Percentiles rank a stretch among this genome's conserved stretches.
These are phyloP conservation scores for Tenthredo amoena DNA, from an alignment of 2,888 invertebrate genomes.

Conservation along the genomic window DNA sequence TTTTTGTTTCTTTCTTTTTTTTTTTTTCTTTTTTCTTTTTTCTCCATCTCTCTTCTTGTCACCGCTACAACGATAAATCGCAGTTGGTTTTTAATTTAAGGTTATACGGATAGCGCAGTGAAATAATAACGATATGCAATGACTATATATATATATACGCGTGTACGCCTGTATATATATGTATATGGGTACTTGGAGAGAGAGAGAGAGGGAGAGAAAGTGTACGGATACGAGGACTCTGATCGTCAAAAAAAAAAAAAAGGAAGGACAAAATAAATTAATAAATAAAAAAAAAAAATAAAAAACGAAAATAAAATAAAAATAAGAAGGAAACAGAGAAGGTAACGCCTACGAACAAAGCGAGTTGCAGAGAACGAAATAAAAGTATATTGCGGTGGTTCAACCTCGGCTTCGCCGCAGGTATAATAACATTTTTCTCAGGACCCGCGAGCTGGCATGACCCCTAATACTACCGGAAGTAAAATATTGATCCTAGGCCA, in stretches of 20 bases:
- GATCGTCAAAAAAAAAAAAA: neutral
- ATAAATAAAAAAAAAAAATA: neutral
- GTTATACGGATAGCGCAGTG: neutral
- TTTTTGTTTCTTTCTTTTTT: too few relatives aligned
- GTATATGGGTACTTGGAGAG: neutral
- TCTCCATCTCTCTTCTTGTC: too few relatives aligned
- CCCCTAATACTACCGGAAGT: conserved; percentile 48
- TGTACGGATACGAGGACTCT: neutral
- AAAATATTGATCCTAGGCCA: conserved; percentile 49
- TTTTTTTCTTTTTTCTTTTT: too few relatives aligned
- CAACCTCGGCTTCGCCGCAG: conserved; percentile 32
- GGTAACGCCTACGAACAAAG: conserved; percentile 27
- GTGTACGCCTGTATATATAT: neutral
- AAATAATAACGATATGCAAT: neutral
- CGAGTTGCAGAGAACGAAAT: conserved; percentile 25
- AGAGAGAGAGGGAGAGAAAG: neutral
- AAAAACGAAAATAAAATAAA: neutral
- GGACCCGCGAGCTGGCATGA: conserved; percentile 35
- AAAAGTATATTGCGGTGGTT: conserved; percentile 30
- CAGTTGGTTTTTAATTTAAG: neutral
- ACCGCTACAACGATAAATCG: too few relatives aligned
- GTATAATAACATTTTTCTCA: conserved; percentile 38
- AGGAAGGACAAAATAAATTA: neutral
- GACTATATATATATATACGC: neutral
- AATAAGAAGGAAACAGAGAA: neutral